Base-by-base conservation (phyloP, 64 coral and sea anemone genomes). In the Montipora efflorescens region DNA sequence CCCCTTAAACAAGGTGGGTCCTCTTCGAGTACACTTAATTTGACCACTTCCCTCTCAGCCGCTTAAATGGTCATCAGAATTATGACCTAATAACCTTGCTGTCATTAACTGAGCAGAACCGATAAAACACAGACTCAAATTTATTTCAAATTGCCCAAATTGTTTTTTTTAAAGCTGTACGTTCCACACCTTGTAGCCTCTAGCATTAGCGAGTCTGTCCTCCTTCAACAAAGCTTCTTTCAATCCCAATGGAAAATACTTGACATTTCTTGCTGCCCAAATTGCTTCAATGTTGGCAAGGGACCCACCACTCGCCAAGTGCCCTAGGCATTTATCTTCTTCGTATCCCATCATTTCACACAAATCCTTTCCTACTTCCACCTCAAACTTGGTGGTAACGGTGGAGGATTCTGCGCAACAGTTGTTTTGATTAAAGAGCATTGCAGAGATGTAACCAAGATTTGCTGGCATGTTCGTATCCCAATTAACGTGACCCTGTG, bases 371-470 rank as follows among this genome's bases (percentile, higher is more conserved):
- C 90, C 90, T n/a, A 92, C 95, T 78, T 93, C 80, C 47, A 96
- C 83, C 58, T 96, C 95, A 49, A 82, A 93, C 52, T 58, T 59
- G 20, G 95, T 93, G 25, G 95, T 96, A 48, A 96, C 90, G 2
- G 90, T 92, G 8, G 84, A 81, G 6, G 53, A 90, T 72, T 92
- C 91, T 51, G 87, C 90, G 15, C 84, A 83, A 59, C 84, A 90
- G 79, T 96, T 96, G 78, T 96, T 96, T 48, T 88, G 90, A 43
- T 96, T 93, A 51, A 81, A 96, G n/a, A 96, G n/a, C 68, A 96
- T 74, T 20, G 88, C 95, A 12, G 87, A 52, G 25, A 96, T 52
- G 87, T 96, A 96, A 48, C 95, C 95, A 48, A 94, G 67, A 49
- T 90, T 82, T 4, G 93, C 87, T 13, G 93, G 87, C 87, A 94